A percentile compares a stretch with the other conserved stretches of the same genome.
phyloP scores from a whole-genome alignment of 2,113 vertebrate species.

The Channa maculata region DNA sequence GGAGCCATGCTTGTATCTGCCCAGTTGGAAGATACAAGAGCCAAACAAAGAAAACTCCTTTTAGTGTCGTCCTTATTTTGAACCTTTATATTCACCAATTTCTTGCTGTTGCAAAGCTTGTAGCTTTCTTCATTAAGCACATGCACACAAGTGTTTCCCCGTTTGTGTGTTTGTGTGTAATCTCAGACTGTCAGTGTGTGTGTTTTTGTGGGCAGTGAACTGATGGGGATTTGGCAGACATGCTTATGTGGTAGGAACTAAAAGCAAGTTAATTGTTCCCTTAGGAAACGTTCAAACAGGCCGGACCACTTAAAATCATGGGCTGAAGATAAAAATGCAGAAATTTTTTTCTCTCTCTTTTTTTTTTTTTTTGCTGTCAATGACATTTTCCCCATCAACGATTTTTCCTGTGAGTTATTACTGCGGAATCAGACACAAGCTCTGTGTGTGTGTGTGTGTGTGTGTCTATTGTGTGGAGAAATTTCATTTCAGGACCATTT shows the following conservation, averaged over 20 bases:
- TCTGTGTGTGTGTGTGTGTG: constrained; percentile 1
- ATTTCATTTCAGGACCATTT: no score
- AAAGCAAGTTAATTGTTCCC: constrained; percentile 82
- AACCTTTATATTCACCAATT: neutral
- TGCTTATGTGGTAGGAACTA: constrained; percentile 75
- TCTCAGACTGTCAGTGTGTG: constrained; percentile 47
- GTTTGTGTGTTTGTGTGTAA: constrained; percentile 42
- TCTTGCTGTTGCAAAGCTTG: constrained; percentile 7
- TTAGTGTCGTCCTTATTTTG: neutral
- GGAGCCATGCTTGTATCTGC: neutral
- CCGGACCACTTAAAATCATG: constrained; percentile 71
- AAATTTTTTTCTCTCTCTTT: constrained; percentile 26
- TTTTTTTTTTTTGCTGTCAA: constrained; percentile 42
- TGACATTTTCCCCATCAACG: constrained; percentile 57
- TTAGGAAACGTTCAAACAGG: constrained; percentile 68
- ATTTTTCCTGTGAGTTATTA: constrained; percentile 64
- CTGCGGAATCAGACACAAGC: constrained; percentile 45
- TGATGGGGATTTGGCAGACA: constrained; percentile 73
- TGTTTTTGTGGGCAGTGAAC: constrained; percentile 61
- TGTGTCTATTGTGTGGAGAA: no score
- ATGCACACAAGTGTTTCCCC: constrained; percentile 29
- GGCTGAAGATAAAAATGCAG: constrained; percentile 66
- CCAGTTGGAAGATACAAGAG: neutral
- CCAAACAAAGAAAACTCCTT: neutral
- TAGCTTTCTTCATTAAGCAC: constrained; percentile 28